Base-by-base conservation (phyloP, 2,113 vertebrate species). In the Bombycilla garrulus region DNA sequence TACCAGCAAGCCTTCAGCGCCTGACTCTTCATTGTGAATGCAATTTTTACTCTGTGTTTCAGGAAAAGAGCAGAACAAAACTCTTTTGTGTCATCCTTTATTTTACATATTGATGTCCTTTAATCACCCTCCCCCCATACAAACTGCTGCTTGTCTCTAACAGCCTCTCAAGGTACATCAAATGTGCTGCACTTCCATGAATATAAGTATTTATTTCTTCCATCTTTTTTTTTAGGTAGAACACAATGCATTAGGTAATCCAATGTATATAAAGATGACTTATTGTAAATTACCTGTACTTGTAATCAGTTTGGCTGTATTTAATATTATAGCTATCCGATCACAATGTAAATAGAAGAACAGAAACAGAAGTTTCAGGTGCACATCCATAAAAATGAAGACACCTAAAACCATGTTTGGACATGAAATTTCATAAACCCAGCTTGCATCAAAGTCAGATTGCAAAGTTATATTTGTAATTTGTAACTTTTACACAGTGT, bases 381-480 rank as follows among this genome's bases (percentile, higher is more conserved):
- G 4, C 6, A 35, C 7, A 20, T 6, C 1, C 4, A 4, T 62
- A 38, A 50, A 58, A 92, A 50, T 28, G 3, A 42, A 83, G 66
- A 48, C 5, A 21, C 5, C 24, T 62, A 42, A 86, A 71, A 28
- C 2, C 4, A 15, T 66, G 4, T 26, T 50, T 40, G 15, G 23
- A 24, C 56, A 9, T 47, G 28, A 76, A 83, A 61, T 15, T 70
- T 69, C 5, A 1, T 60, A 67, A 82, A 7, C 21, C 0, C 40
- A 72, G 15, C 7, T 67, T 53, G 24, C 25, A 65, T 11, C 17
- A 29, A 85, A 76, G 26, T 70, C 17, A 91, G 23, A 72, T 38
- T 26, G 72, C 0, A 0, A 33, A 48, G 22, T 45, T 29, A n/a
- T 10, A 7, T 81, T 65, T 72, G n/a, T 61, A 0, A 53, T 45